Percentiles rank a stretch among this genome's conserved stretches.
Evolutionary conservation across 2,888 invertebrate genomes (phyloP).

Genomic region (Amorpha juglandis): DNA sequence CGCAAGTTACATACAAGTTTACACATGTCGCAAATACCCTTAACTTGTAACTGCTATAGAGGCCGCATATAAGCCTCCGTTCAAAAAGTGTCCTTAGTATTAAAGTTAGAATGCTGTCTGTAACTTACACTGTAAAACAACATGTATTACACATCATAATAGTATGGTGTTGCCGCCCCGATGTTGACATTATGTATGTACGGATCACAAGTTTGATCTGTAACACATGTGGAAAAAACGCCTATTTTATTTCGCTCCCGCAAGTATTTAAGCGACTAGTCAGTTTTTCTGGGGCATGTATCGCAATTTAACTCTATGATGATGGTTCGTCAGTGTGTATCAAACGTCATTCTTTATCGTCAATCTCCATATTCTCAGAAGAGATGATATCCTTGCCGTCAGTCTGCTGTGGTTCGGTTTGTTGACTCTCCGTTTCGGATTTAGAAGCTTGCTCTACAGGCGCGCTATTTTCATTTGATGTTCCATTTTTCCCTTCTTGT

Average conservation of each 20-base stretch:
- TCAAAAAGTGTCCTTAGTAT: not conserved
- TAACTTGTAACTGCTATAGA: not conserved
- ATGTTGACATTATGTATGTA: too few species aligned
- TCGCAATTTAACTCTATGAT: not conserved
- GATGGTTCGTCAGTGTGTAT: not conserved
- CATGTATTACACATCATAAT: not conserved
- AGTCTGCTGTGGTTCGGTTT: constrained; percentile 32
- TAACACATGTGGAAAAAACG: too few species aligned
- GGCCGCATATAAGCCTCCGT: not conserved
- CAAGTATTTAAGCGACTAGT: not conserved
- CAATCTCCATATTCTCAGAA: constrained; percentile 64
- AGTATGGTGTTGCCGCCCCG: not conserved
- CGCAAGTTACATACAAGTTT: too few species aligned
- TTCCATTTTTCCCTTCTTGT: constrained; percentile 31
- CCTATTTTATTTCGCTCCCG: not conserved
- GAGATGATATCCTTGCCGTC: constrained; percentile 48
- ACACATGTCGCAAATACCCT: not conserved
- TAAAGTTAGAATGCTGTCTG: not conserved
- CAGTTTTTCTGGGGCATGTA: not conserved
- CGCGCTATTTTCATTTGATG: constrained; percentile 31
- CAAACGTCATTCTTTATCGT: constrained; percentile 58
- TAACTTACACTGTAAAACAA: not conserved
- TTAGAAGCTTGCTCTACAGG: constrained; percentile 26
- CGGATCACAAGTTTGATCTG: too few species aligned
- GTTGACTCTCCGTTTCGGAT: constrained; percentile 35